phyloP scores from a whole-genome alignment of 2,888 invertebrate genomes.

The Mythimna vitellina region DNA sequence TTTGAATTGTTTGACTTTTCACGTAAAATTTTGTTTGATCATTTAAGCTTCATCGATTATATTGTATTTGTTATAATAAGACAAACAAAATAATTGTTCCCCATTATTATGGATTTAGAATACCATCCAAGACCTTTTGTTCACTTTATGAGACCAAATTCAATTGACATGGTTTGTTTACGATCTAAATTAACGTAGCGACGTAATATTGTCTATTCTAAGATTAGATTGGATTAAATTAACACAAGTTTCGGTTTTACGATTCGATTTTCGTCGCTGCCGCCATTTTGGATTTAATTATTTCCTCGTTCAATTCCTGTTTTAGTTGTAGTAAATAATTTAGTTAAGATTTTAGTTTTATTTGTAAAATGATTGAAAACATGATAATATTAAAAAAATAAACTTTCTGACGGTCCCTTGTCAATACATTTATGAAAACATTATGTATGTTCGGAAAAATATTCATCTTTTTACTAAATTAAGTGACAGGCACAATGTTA shows the following conservation, averaged over 20 bases:
- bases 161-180: slow-evolving; percentile 66
- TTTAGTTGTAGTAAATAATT: slow-evolving; percentile 11
- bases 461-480: no score
- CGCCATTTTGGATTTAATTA: slow-evolving; percentile 19
- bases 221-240: slow-evolving; percentile 38
- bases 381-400: no score
- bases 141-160: slow-evolving; percentile 48
- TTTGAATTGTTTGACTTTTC: neutral
- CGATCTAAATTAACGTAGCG: slow-evolving; percentile 63
- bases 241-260: slow-evolving; percentile 42
- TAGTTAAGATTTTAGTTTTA: neutral
- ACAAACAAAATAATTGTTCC: no score
- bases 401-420: no score
- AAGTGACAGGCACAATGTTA: no score
- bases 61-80: no score
- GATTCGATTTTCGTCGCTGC: slow-evolving; percentile 37
- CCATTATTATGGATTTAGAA: no score
- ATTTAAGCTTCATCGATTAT: neutral
- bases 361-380: neutral
- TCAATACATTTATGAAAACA: no score
- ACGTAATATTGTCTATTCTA: slow-evolving; percentile 26
- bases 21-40: neutral
- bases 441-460: no score
- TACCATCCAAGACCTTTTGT: neutral
- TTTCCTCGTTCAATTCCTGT: slow-evolving; percentile 13